Base-by-base conservation (phyloP, 2,113 vertebrate genomes). In the Anguilla japonica region DNA sequence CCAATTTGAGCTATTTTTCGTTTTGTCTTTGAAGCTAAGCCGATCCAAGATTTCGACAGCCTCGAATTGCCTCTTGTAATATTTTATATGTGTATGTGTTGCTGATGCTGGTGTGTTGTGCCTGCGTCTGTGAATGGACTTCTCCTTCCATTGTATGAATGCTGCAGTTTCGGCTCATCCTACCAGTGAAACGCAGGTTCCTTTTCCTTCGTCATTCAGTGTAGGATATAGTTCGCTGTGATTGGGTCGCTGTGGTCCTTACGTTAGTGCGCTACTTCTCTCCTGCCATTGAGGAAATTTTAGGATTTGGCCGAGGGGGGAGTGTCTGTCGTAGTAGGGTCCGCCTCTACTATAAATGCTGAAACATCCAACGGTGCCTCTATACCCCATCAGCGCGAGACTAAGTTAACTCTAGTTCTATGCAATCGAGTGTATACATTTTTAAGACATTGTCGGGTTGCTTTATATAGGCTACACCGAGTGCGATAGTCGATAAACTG, bases 211-310 rank as follows among this genome's bases (percentile, higher is more conserved):
- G 95, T 94, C 94, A 94, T 87, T 87, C 18, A 39, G 2, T 39
- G 43, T 41, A 26, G 86, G 87, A 86, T 79, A 87, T 89, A 39
- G 85, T 85, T 90, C 1, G 86, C 82, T 89, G 83, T 90, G 91
- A 95, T 94, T 94, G 95, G 95, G 82, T 87, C 57, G 53, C 20
- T 88, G 29, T 11, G 67, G n/a, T 86, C 86, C 90, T 41, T 56
- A 6, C 63, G 63, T 57, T 39, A 34, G 63, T 34, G 84, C 39
- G 7, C 67, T 60, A 43, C 63, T 22, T 26, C 41, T 75, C 85
- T 85, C 91, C 82, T 90, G 87, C 93, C 95, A 94, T 95, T 95
- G 94, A 95, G 83, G 87, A 90, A 53, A 92, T 92, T 91, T 56
- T 82, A 88, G 84, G 75, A 86, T 53, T 75, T 26, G 71, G 2